Evolutionary conservation across 2,113 vertebrate genomes (phyloP), one percentile per base, ranked within the genome.

Genomic region (Oplegnathus fasciatus): DNA sequence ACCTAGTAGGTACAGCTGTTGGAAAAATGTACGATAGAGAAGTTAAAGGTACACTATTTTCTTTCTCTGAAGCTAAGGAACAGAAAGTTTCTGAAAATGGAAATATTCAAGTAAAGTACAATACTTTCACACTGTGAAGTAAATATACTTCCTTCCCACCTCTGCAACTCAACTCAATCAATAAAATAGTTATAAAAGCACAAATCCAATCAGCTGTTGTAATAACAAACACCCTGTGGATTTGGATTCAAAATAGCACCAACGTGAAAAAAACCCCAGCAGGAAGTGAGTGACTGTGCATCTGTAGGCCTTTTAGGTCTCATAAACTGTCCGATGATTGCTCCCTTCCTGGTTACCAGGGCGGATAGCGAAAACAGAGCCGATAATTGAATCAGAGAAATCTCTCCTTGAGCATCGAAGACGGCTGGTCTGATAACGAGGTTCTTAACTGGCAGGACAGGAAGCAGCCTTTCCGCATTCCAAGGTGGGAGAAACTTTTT

Each of bases 401-500:
- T 61, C 80, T 78, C 62, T 89, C 67, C 52, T 40, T n/a, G 60
- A 80, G 82, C 83, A 73, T 54, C 24, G 28, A 88, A 75, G 82
- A 77, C 67, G 32, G 62, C 37, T 44, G 71, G 74, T 74, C 82
- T 83, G 90, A 89, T 88, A 91, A 93, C 62, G 24, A 78, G 55
- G 52, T 78, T 85, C 83, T 88, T 83, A 89, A 84, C 70, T 72
- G 77, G 88, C 74, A 61, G 75, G 77, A 81, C 93, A 94, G 95
- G 95, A 95, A 95, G 91, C 90, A 52, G 87, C 78, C 86, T 94
- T 96, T 95, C 96, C 93, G 94, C 94, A 95, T 95, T 96, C 96
- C 95, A 80, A 52, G 64, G 68, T 57, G 78, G 84, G 50, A 78
- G 50, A 77, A 80, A 50, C 30, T 61, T 75, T 76, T 73, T 66